Base-by-base conservation (phyloP, 1,140 invertebrate genomes). In the Drosophila persimilis region DNA sequence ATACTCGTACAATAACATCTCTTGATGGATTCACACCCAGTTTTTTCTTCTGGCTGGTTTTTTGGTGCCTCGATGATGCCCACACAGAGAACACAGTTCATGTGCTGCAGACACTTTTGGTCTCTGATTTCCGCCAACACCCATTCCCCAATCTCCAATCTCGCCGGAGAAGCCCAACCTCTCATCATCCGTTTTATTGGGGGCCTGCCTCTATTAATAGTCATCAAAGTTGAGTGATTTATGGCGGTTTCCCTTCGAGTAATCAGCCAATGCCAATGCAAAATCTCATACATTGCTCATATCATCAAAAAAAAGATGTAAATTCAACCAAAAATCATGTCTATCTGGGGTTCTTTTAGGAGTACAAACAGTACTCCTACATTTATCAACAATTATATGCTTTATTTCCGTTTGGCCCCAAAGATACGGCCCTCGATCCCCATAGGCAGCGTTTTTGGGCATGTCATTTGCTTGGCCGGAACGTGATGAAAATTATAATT, bases 401-500 rank as follows among this genome's bases (percentile, higher is more conserved):
- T 22, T 64, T 73, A 73, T 73, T 73, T 73, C 71, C 71, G 71
- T 64, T 73, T 73, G 69, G 39, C 59, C 60, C 39, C 53, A 55
- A 72, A 71, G 39, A 43, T 47, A 48, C 31, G 58, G 69, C 52
- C 54, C 46, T 41, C 26, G 39, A 41, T 1, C 11, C 39, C 41
- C 13, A 71, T 60, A 35, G 24, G 29, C 22, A 48, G 24, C 46
- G 43, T 11, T 73, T 73, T 54, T 43, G 53, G 71, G 26, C 50
- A 62, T 45, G 43, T 43, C 53, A 73, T 73, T 73, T 74, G 58
- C 72, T 65, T 74, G 60, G 41, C 44, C 53, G 53, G 43, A 73
- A 73, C 71, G 60, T 73, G 71, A 73, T 43, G 69, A 64, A 73
- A 73, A 73, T 73, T 43, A 52, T 53, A 73, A 64, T 63, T 58